Base-by-base conservation (phyloP, 1,140 invertebrate genomes). In the Brachystomella parvula region DNA sequence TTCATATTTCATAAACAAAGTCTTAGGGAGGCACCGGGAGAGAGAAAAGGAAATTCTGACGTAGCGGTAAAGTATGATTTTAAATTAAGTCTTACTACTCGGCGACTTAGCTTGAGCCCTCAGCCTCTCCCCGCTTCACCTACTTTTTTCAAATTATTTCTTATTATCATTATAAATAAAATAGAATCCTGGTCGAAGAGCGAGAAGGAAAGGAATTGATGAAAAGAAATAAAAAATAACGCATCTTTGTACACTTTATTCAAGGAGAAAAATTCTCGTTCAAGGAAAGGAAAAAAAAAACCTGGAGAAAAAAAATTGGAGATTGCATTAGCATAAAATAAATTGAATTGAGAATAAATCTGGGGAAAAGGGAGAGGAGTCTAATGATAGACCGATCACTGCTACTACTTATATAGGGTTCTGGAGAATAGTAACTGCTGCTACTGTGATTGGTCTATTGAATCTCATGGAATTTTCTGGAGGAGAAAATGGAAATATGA, bases 31-130 rank as follows among this genome's bases (percentile, higher is more conserved):
- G 21, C 9, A 15, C 9, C 6, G 12, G 24, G 49, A 53, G 15
- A 15, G 24, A 24, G 49, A 15, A 53, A 6, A 24, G 15, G 49
- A 53, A n/a, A n/a, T n/a, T 53, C 49, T 53, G 49, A 53, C 49
- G 49, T 53, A n/a, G n/a, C n/a, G n/a, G n/a, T 53, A 53, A 53
- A 53, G 12, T 53, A 53, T 53, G 49, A 24, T 53, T 53, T 53
- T 24, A 53, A 53, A 53, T 53, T 53, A 53, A 53, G 49, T 53
- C 24, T 26, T 17, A 53, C 9, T n/a, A n/a, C n/a, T n/a, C n/a
- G n/a, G n/a, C n/a, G n/a, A n/a, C 35, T 39, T 39, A 39, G 35
- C 35, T 39, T 19, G 6, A 6, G 6, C 35, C 6, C 19, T 39
- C 35, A 39, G 6, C 24, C 9, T 53, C 49, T 15, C 49, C 49